Conservation (phyloP, 2,797 vertebrate species). For the Enteromius viviparus region DNA sequence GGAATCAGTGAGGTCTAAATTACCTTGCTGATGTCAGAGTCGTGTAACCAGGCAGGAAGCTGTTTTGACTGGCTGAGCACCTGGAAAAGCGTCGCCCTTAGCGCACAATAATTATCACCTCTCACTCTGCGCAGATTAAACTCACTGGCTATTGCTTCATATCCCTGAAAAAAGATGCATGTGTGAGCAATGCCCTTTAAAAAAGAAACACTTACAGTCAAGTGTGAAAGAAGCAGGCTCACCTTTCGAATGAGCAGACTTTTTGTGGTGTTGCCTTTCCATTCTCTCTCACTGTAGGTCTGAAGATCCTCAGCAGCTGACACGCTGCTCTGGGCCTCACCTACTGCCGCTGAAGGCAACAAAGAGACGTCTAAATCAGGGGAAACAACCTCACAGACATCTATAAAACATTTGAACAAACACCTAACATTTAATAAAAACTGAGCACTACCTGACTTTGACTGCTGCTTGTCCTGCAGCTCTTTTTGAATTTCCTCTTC, state of each 20-base stretch:
- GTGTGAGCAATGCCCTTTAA: neutral
- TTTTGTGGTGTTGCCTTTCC: conserved; percentile 83
- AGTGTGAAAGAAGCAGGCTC: neutral
- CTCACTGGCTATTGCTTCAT: conserved; percentile 77
- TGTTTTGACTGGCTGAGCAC: conserved; percentile 74
- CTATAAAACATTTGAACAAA: neutral
- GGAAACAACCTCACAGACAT: neutral
- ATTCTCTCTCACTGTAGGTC: conserved; percentile 83
- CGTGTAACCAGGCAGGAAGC: conserved; percentile 76
- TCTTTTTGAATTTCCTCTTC: conserved; percentile 62
- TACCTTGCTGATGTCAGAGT: conserved; percentile 75
- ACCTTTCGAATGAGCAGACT: conserved; percentile 84
- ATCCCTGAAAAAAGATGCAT: conserved; percentile 51
- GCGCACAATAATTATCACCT: conserved; percentile 88
- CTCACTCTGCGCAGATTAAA: conserved; percentile 83
- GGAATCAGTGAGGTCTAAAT: neutral
- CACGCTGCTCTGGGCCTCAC: conserved; percentile 69
- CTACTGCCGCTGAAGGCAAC: conserved; percentile 16
- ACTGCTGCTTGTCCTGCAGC: conserved; percentile 39
- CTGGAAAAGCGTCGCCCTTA: conserved; percentile 87
- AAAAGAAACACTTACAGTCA: neutral
- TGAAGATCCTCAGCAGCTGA: conserved; percentile 78
- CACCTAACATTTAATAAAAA: neutral
- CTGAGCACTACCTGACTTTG: conserved; percentile 26
- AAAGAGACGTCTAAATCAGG: neutral